phyloP scores from a whole-genome alignment of 1,140 invertebrate genomes.

The Rhizoglyphus robini region DNA sequence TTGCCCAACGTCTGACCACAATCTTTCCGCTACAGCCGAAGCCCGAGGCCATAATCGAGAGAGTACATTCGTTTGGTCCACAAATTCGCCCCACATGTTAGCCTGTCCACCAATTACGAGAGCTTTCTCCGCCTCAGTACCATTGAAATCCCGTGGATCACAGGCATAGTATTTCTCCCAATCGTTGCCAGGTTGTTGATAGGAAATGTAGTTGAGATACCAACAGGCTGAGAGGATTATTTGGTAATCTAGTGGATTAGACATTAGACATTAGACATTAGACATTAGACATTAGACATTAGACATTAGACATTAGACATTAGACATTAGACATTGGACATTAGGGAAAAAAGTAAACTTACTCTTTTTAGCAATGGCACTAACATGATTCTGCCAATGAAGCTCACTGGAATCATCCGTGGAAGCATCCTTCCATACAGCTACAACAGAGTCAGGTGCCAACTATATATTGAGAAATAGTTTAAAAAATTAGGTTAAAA shows the following conservation, averaged over 20 bases:
- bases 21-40: constrained; percentile 61
- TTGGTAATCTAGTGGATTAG: constrained; percentile 14
- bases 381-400: constrained; percentile 27
- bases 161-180: constrained; percentile 38
- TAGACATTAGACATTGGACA: too few species aligned
- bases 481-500: constrained; percentile 12
- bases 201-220: constrained; percentile 36
- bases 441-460: constrained; percentile 36
- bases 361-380: constrained; percentile 26
- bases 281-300: too few species aligned
- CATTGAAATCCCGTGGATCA: constrained; percentile 35
- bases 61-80: constrained; percentile 30
- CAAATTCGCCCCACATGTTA: constrained; percentile 34
- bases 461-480: too few species aligned
- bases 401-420: constrained; percentile 24
- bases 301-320: too few species aligned
- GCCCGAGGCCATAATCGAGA: constrained; percentile 46
- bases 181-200: constrained; percentile 31
- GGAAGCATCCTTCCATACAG: constrained; percentile 35
- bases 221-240: constrained; percentile 33
- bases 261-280: too few species aligned
- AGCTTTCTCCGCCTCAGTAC: constrained; percentile 12
- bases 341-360: constrained; percentile 16
- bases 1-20: constrained; percentile 47
- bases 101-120: constrained; percentile 31